Evolutionary conservation across 2,888 invertebrate species (phyloP), one percentile per base, ranked within the genome.

Genomic region (Alentia gelatinosa): DNA sequence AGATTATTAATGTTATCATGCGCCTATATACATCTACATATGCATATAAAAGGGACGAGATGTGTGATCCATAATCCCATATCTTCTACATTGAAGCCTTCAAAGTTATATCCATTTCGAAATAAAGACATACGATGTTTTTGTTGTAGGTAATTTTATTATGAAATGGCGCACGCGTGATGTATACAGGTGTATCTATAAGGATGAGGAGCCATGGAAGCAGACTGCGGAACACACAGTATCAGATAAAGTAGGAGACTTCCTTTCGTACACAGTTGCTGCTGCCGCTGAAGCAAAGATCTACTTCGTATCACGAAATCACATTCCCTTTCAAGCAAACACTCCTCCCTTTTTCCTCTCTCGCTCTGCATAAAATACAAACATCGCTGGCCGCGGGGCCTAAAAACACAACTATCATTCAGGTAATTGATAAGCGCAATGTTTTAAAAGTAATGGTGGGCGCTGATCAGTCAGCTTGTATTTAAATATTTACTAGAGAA

Each of bases 401-500:
- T n/a, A 68, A 68, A 30, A 68, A 68, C 68, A 68, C 0, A 0
- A 68, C 68, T 68, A 68, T 68, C 68, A 68, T 26, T 68, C n/a
- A 26, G 26, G 68, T 68, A 68, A 68, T 30, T 68, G 68, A 68
- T 68, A 68, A 68, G 68, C 15, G 74, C 7, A 7, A 19, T 42
- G 86, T 86, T 86, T 86, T 86, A 26, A 3, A 42, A 86, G 47
- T 86, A 86, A 50, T 86, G 42, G 30, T 30, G 47, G 26, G 30
- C 35, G 26, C 26, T 86, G 86, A 86, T 86, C 86, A 86, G 47
- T 50, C 86, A 42, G 50, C 47, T 19, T 33, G 47, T 86, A 50
- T 47, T 86, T 47, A 86, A 86, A 86, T 86, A 86, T 86, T 86
- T 86, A 86, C 86, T 86, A 47, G 42, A 86, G 86, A 86, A 86